Base-by-base conservation (phyloP, 2,113 vertebrate species). In the Todiramphus chloris region DNA sequence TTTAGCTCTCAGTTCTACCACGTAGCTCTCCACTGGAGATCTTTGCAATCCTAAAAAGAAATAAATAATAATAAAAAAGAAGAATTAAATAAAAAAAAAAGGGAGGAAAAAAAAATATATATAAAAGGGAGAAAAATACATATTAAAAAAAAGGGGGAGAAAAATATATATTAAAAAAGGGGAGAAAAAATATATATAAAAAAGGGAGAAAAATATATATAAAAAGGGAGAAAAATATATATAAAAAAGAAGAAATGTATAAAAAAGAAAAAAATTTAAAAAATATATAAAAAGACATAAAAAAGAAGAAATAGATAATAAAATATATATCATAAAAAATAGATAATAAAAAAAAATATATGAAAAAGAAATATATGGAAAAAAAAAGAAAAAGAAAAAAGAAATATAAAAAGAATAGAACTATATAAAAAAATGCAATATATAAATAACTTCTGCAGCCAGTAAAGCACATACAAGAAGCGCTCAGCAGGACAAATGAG, bases 401-500 rank as follows among this genome's bases (percentile, higher is more conserved):
- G 76, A 78, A 94, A 66, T 4, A 15, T 43, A 39, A 24, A 18
- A 20, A 1, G 9, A 58, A 37, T 37, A 37, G 4, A 16, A 33
- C 51, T 46, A 46, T 46, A 46, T 41, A 46, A 46, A 46, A 46
- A 46, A 46, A 46, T 46, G 19, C 18, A 46, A 46, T 46, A 19
- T 9, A 46, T 20, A 46, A 83, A 69, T 1, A 84, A 87, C 92
- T 95, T 96, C 70, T 96, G 89, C 91, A 96, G 95, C 84, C 94
- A 88, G 93, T 90, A 97, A 94, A 95, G 87, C 91, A 81, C 87
- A 95, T 94, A 96, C 93, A 93, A 96, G 94, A 97, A 81, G 87
- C 0, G 68, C 95, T 96, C 97, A 96, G 95, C 95, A 86, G 94
- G 97, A 96, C 93, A 96, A 97, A 96, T 94, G 92, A 96, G 96